Evolutionary conservation across 2,113 vertebrate species (phyloP).

Genomic region (Burhinus oedicnemus): DNA sequence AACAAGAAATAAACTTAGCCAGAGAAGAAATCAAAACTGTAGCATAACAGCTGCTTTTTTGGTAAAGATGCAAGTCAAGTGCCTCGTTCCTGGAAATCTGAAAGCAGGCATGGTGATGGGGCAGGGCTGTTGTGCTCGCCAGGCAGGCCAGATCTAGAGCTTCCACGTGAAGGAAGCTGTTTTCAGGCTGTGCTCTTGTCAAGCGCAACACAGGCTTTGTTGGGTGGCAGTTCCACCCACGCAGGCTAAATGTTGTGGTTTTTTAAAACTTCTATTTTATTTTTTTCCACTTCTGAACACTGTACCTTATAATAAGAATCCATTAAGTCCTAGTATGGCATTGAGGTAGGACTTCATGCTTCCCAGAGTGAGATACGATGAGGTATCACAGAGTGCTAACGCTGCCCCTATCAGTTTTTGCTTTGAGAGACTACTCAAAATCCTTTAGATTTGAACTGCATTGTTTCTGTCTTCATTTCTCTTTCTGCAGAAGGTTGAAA

Average conservation of each 20-base stretch:
- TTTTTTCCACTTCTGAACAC: neutral
- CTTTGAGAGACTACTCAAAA: neutral
- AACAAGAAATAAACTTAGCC: slow-evolving; percentile 21
- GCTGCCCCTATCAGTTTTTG: neutral
- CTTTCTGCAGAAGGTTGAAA: neutral
- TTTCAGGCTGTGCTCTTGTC: neutral
- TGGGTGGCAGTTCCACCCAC: neutral
- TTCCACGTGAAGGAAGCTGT: neutral
- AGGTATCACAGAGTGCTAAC: neutral
- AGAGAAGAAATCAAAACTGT: slow-evolving; percentile 8
- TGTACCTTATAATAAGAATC: neutral
- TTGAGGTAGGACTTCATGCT: neutral
- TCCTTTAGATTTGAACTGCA: neutral
- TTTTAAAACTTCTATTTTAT: neutral
- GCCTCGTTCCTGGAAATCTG: neutral
- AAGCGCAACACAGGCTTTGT: neutral
- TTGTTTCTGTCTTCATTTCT: neutral
- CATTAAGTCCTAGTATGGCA: neutral
- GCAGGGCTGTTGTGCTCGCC: neutral
- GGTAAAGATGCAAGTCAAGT: neutral
- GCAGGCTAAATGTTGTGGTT: neutral
- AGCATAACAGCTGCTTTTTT: neutral
- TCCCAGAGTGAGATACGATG: neutral
- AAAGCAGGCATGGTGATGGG: neutral
- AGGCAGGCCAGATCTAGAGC: neutral